Conservation (phyloP, 2,888 invertebrate species). For the Rotaria socialis region DNA sequence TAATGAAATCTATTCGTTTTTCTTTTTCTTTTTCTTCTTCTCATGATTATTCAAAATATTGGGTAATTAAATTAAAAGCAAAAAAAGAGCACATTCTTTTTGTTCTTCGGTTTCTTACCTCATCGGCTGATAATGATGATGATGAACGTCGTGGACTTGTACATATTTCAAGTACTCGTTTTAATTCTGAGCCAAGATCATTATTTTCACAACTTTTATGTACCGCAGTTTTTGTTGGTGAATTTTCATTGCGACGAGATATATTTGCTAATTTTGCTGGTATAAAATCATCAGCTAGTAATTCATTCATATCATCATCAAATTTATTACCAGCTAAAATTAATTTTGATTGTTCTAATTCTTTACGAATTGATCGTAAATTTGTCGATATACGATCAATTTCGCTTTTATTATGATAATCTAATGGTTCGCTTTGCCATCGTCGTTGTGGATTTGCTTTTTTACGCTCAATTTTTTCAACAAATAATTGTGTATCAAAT, state of each 20-base stretch:
- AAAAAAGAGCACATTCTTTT: neutral
- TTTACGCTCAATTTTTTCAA: slow-evolving; percentile 35
- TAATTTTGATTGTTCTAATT: slow-evolving; percentile 36
- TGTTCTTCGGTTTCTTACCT: neutral
- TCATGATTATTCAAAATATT: too few species aligned
- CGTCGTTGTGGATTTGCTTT: neutral
- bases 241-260: neutral
- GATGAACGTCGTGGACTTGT: slow-evolving; percentile 21
- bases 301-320: neutral
- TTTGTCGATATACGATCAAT: slow-evolving; percentile 23
- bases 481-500: slow-evolving; percentile 36
- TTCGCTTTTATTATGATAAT: slow-evolving; percentile 32
- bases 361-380: slow-evolving; percentile 11
- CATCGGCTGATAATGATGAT: slow-evolving; percentile 33
- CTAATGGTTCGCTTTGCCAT: slow-evolving; percentile 34
- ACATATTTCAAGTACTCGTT: slow-evolving; percentile 24
- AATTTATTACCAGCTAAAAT: neutral
- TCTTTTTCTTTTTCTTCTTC: too few species aligned
- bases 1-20: neutral
- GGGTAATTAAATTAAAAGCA: too few species aligned
- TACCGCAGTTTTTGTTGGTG: neutral
- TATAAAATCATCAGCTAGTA: neutral
- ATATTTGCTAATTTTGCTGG: neutral
- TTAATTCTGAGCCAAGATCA: slow-evolving; percentile 35
- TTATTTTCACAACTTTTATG: neutral